Conservation (phyloP, 2,888 invertebrate genomes). For the Brachylomia viminalis region DNA sequence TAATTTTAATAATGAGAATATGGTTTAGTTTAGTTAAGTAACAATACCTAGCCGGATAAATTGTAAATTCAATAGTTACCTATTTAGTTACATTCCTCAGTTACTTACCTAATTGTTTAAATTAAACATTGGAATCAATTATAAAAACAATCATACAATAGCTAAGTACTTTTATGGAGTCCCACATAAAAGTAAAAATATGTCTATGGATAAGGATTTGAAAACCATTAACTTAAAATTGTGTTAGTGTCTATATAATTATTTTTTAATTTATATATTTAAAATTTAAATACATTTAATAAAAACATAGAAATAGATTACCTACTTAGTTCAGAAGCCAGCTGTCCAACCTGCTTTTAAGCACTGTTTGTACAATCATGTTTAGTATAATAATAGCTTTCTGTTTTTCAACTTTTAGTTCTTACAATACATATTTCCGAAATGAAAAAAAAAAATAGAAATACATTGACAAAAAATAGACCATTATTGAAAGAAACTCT, state of each 20-base stretch:
- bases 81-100: too few species aligned
- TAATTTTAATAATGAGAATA: not conserved
- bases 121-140: not conserved
- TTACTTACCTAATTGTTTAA: not conserved
- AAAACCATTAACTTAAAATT: not conserved
- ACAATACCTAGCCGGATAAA: constrained; percentile 12
- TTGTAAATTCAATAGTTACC: not conserved
- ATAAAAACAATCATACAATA: not conserved
- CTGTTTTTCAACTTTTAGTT: not conserved
- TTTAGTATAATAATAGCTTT: not conserved
- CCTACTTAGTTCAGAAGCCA: not conserved
- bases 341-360: not conserved
- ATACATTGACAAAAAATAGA: not conserved
- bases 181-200: not conserved
- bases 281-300: not conserved
- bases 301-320: not conserved
- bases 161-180: not conserved
- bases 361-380: not conserved
- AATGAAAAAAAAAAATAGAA: too few species aligned
- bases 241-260: not conserved
- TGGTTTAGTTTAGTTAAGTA: not conserved
- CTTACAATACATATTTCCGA: not conserved
- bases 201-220: not conserved
- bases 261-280: not conserved
- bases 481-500: not conserved